These are phyloP conservation scores for Apotomis betuletana DNA, from an alignment of 2,888 invertebrate species.

Conservation along the genomic window DNA sequence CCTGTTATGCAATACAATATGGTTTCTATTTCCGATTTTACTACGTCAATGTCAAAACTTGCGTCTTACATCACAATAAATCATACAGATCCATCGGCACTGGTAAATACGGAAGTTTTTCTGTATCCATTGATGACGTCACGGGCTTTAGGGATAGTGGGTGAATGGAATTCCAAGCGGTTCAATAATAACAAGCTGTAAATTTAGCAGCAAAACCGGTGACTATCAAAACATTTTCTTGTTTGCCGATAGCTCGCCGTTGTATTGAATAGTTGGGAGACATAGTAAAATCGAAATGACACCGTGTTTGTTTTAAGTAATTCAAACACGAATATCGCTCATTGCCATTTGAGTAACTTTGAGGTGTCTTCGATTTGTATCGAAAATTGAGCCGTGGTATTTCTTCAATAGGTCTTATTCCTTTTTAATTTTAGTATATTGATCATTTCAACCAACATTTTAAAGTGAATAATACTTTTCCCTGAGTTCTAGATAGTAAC, in stretches of 20 bases:
- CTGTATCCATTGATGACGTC: neutral
- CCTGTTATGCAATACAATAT: neutral
- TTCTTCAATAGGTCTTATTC: too few relatives aligned
- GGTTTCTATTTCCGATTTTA: conserved; percentile 1
- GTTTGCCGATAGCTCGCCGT: neutral
- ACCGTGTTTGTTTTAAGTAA: too few relatives aligned
- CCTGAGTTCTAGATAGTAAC: too few relatives aligned
- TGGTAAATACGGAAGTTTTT: conserved; percentile 8
- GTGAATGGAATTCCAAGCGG: conserved; percentile 10
- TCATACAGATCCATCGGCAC: conserved; percentile 16
- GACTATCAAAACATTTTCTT: neutral
- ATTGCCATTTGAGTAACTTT: too few relatives aligned
- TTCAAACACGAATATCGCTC: too few relatives aligned
- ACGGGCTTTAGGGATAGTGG: neutral
- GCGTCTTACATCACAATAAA: conserved; percentile 17
- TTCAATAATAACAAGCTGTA: neutral
- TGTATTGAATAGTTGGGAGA: too few relatives aligned
- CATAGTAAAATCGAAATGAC: too few relatives aligned
- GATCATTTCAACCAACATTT: too few relatives aligned
- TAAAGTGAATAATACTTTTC: too few relatives aligned
- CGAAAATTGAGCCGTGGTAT: too few relatives aligned
- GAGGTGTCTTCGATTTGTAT: too few relatives aligned
- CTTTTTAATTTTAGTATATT: too few relatives aligned
- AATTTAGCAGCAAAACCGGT: neutral
- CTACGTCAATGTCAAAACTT: conserved; percentile 8